These are phyloP conservation scores for Verasper variegatus DNA, from an alignment of 2,113 vertebrate species.

Conservation along the genomic window DNA sequence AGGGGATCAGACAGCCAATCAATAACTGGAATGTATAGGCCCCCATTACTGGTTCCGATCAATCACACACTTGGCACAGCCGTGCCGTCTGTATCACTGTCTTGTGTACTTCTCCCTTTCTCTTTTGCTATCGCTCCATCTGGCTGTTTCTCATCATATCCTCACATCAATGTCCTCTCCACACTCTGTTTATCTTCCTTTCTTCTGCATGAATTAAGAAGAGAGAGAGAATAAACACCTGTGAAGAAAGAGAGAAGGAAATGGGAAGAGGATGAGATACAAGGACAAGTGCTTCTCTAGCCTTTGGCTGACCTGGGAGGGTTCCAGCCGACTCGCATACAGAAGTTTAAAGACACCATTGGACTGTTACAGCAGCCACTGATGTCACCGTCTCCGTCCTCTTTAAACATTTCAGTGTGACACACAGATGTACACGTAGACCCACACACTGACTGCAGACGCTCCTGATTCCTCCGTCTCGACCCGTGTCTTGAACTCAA, in stretches of 20 bases:
- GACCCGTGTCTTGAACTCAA: no score
- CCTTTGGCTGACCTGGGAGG: constrained; percentile 60
- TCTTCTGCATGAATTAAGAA: background rate
- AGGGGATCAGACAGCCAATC: constrained; percentile 69
- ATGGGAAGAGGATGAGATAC: constrained; percentile 9
- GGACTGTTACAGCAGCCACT: no score
- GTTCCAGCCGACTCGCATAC: constrained; percentile 17
- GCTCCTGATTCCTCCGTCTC: no score
- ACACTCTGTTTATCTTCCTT: constrained; percentile 13
- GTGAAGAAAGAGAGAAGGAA: constrained; percentile 6
- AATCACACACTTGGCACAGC: constrained; percentile 63
- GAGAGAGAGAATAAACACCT: constrained; percentile 1
- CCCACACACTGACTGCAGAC: no score
- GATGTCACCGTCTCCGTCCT: no score
- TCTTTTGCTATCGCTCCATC: background rate
- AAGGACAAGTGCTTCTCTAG: constrained; percentile 48
- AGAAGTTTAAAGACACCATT: no score
- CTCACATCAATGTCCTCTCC: background rate
- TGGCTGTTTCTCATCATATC: constrained; percentile 7
- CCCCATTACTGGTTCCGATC: constrained; percentile 39
- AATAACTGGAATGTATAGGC: constrained; percentile 57
- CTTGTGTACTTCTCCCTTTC: constrained; percentile 19
- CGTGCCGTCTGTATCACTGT: background rate
- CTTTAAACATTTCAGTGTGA: no score
- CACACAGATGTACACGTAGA: no score